These are phyloP conservation scores for Lampris megalopsis DNA, from an alignment of 2,113 vertebrate genomes.

Conservation along the genomic window DNA sequence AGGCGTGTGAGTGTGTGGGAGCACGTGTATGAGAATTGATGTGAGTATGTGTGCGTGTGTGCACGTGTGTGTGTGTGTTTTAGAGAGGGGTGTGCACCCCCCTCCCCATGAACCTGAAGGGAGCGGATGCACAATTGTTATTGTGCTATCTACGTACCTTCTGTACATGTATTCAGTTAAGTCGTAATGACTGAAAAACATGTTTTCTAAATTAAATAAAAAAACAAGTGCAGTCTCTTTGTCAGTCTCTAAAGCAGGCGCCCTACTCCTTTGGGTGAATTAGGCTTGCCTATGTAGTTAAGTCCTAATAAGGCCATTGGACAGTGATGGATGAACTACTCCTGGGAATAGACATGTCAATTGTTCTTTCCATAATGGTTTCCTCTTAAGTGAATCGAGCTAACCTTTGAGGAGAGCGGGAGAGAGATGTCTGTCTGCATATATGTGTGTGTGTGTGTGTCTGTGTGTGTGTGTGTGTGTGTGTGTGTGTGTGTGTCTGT, in stretches of 20 bases:
- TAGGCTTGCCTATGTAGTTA: conserved; percentile 55
- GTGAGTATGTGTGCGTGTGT: neutral
- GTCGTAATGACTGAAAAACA: conserved; percentile 13
- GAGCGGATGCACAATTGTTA: too few species aligned
- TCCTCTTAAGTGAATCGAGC: conserved; percentile 65
- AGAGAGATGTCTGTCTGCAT: too few species aligned
- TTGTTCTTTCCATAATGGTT: conserved; percentile 74
- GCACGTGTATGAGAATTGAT: neutral
- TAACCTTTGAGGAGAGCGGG: conserved; percentile 12
- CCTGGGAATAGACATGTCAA: conserved; percentile 62
- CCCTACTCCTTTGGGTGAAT: conserved; percentile 47
- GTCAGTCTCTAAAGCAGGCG: neutral
- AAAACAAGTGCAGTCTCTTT: conserved; percentile 9
- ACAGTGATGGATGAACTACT: conserved; percentile 71
- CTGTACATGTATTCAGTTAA: too few species aligned
- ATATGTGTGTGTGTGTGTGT: neutral
- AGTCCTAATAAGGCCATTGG: conserved; percentile 63
- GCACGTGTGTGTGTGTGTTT: conserved; percentile 8
- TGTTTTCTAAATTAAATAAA: conserved; percentile 49
- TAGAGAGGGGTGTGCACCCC: neutral
- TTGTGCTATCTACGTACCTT: too few species aligned
- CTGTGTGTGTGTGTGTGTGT: neutral
- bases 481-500: neutral
- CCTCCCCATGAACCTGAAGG: too few species aligned
- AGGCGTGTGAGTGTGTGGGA: conserved; percentile 24